Conservation (phyloP, 2,888 invertebrate species). For the Zhuqinia jingwanae region DNA sequence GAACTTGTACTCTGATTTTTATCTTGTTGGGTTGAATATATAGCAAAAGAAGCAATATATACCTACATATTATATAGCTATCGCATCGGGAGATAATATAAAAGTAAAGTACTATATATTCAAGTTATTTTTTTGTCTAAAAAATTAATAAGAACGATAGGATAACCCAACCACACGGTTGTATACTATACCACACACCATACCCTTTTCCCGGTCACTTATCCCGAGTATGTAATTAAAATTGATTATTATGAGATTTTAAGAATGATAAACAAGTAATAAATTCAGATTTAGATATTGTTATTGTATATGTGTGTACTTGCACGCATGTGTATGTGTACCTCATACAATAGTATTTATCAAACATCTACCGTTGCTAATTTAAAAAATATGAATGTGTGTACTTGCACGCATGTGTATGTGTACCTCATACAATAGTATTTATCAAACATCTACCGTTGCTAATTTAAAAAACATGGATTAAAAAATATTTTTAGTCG, state of each 20-base stretch:
- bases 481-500: background rate
- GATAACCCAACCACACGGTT: no score
- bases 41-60: no score
- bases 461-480: background rate
- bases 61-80: no score
- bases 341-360: background rate
- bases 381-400: background rate
- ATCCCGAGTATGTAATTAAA: slow-evolving; percentile 61
- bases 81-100: no score
- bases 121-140: no score
- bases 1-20: no score
- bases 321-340: background rate
- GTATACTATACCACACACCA: background rate
- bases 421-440: no score
- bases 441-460: background rate
- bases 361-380: background rate
- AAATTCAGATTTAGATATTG: slow-evolving; percentile 29
- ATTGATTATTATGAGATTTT: slow-evolving; percentile 62
- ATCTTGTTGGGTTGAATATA: no score
- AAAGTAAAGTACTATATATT: no score
- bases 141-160: no score
- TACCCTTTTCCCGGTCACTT: slow-evolving; percentile 59
- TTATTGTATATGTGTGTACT: no score
- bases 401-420: no score
- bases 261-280: slow-evolving; percentile 41